Percentiles rank a stretch among this genome's conserved stretches.
Conservation (phyloP, 2,113 vertebrate species). For the Tragulus kanchil region DNA sequence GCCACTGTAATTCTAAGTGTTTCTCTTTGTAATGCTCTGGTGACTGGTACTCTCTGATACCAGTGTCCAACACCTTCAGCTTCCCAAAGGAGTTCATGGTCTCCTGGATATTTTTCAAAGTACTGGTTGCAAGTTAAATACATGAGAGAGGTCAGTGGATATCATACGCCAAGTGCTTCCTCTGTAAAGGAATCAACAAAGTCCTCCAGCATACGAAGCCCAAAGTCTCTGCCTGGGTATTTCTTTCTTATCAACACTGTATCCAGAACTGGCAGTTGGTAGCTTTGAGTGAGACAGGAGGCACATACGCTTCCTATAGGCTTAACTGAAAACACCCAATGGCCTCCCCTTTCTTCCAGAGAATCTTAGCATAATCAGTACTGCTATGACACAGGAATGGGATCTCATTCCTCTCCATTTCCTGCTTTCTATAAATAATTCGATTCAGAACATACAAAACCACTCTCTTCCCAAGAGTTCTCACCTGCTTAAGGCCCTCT, state of each 20-base stretch:
- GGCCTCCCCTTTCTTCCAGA: conserved; percentile 94
- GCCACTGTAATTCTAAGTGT: conserved; percentile 68
- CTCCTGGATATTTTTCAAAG: conserved; percentile 89
- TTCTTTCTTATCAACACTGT: conserved; percentile 93
- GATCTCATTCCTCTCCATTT: conserved; percentile 90
- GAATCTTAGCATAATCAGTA: conserved; percentile 92
- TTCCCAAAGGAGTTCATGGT: conserved; percentile 92
- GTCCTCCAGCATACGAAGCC: conserved; percentile 93
- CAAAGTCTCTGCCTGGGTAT: conserved; percentile 88
- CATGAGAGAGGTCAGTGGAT: conserved; percentile 89
- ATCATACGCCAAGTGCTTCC: conserved; percentile 89
- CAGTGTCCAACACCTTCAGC: conserved; percentile 90
- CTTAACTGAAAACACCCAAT: conserved; percentile 96
- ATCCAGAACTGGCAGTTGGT: conserved; percentile 92
- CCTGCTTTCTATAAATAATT: conserved; percentile 93
- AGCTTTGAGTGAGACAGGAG: conserved; percentile 81
- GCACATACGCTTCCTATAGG: conserved; percentile 89
- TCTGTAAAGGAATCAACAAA: conserved; percentile 92
- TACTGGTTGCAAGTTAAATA: conserved; percentile 93
- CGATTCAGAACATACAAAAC: conserved; percentile 95
- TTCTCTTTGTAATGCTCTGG: conserved; percentile 85
- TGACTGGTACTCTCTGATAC: conserved; percentile 89
- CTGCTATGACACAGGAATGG: conserved; percentile 94
- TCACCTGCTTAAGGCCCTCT: conserved; percentile 91
- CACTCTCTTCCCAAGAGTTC: conserved; percentile 92